Base-by-base conservation (phyloP, 1,140 invertebrate genomes). In the Bursaphelenchus mucronatus region DNA sequence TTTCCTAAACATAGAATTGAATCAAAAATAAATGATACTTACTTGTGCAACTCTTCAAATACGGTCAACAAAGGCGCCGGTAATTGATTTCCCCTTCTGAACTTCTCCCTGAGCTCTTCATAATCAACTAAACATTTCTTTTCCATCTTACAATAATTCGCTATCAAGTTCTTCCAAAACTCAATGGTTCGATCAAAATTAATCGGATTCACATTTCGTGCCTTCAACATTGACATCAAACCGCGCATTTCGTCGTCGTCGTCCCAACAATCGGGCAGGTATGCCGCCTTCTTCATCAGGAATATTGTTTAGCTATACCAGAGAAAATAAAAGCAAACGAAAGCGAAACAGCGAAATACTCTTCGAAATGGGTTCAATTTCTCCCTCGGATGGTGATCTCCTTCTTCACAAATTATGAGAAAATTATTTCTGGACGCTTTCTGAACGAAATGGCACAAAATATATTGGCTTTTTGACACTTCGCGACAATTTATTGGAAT, bases 101-200 rank as follows among this genome's bases (percentile, higher is more conserved):
- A 81, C 49, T 64, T 70, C 17, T 50, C 8, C 51, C 79, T 79
- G 40, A 78, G 56, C 44, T 73, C 71, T 30, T 73, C 55, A 66
- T 52, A 10, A 10, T 71, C 17, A 63, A 80, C 30, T 51, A 74
- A 7, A 68, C 78, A 66, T 40, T 59, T 71, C 40, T 80, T 77
- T 44, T 80, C 73, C n/a, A 66, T 52, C 15, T 56, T 49, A 56
- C 75, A 77, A 54, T 78, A 78, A n/a, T 66, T 61, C 7, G 45
- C 52, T 51, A 80, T 78, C 11, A 64, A 50, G 10, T 74, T 61
- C 40, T 66, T 66, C 75, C 75, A 77, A 62, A 77, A 77, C 11
- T 66, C 53, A 11, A 77, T 41, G 21, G 79, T 67, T 43, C 74
- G 53, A 43, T 77, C 74, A 49, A 80, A 74, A 51, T 77, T 77